These are phyloP conservation scores for Belonocnema kinseyi DNA, from an alignment of 1,140 invertebrate genomes.

Conservation along the genomic window DNA sequence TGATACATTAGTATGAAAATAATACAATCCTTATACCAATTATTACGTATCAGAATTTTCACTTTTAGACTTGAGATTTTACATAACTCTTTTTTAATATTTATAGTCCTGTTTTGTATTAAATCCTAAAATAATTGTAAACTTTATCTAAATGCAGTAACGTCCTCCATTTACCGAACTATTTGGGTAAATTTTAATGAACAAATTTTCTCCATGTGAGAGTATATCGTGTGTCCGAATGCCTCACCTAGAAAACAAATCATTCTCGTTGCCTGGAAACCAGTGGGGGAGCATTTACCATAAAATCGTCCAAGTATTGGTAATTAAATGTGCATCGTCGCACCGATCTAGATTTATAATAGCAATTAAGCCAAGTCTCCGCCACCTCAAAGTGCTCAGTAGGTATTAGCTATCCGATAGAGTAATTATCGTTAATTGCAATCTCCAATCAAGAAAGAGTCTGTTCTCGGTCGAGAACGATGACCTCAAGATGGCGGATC, in stretches of 20 bases:
- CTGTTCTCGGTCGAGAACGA: background rate
- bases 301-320: background rate
- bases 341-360: slow-evolving; percentile 56
- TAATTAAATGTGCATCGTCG: slow-evolving; percentile 49
- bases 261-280: background rate
- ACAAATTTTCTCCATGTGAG: no score
- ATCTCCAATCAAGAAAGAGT: slow-evolving; percentile 51
- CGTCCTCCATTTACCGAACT: no score
- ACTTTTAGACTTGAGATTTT: no score
- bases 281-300: background rate
- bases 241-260: background rate
- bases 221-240: background rate
- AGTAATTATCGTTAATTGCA: slow-evolving; percentile 65
- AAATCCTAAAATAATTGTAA: no score
- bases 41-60: no score
- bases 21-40: no score
- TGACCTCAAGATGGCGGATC: background rate
- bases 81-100: no score
- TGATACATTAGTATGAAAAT: no score
- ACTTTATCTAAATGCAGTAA: no score
- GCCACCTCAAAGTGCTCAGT: slow-evolving; percentile 37
- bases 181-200: no score
- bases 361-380: slow-evolving; percentile 51
- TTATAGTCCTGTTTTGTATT: no score
- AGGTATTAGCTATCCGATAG: slow-evolving; percentile 46